Base-by-base conservation (phyloP, 2,888 invertebrate species). In the Cosmopolites sordidus region DNA sequence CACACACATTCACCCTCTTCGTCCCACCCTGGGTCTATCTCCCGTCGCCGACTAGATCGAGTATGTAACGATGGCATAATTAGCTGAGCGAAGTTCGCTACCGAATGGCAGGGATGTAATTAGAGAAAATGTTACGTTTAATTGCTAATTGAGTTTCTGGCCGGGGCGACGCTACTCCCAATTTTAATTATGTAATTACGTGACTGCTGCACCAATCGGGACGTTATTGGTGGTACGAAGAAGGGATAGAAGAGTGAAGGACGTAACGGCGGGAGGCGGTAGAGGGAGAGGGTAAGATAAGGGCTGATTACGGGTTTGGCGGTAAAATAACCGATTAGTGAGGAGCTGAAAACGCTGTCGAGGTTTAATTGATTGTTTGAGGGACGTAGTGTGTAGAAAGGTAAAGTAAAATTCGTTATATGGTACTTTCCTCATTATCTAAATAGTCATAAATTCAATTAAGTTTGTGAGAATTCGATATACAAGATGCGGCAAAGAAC, bases 121-220 rank as follows among this genome's bases (percentile, higher is more conserved):
- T 77, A 77, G 76, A 76, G 77, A 78, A 78, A 78, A 78, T 77
- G 76, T 76, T 74, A 76, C 76, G 77, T 78, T 78, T 77, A 78
- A 78, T 78, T 78, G 78, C 77, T 78, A 78, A 78, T 78, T 78
- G 78, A 78, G 76, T 77, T 77, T 76, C 76, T 75, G 74, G 73
- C 74, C 75, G 76, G 75, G 75, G 76, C 75, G 75, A 69, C 66
- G 66, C 65, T 64, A 76, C 76, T 77, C 77, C 76, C 76, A 78
- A 78, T 78, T 78, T 78, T 78, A 78, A 78, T 78, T 76, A 76
- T 76, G 77, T 78, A 77, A 78, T 78, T 77, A 78, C 77, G 75
- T 76, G 76, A 75, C 75, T 58, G 53, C 58, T 56, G 49, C 53
- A 56, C 49, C 56, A 53, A 56, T 53, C 52, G 56, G 43, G 41